phyloP scores from a whole-genome alignment of 2,797 vertebrate species.

The Hippopotamyrus pictus region DNA sequence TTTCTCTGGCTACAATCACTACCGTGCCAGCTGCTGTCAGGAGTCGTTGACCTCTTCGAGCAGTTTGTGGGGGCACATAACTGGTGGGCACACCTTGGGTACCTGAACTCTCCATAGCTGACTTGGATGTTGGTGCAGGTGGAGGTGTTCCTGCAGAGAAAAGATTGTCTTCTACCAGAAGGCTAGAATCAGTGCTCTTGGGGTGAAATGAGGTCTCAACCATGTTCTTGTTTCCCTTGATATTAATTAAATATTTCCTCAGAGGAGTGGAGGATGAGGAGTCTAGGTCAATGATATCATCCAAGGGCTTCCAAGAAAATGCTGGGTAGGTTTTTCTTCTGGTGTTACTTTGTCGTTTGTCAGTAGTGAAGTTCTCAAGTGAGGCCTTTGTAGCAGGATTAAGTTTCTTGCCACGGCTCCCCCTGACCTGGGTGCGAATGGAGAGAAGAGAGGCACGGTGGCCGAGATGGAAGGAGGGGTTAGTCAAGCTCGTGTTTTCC shows the following conservation, averaged over 20 bases:
- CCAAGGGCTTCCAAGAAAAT: slow-evolving; percentile 14
- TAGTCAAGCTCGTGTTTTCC: slow-evolving; percentile 29
- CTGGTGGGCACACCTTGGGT: neutral
- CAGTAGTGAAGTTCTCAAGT: slow-evolving; percentile 36
- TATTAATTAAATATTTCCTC: slow-evolving; percentile 14
- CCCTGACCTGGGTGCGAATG: neutral
- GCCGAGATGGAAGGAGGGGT: neutral
- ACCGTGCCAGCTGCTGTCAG: neutral
- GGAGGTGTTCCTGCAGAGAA: slow-evolving; percentile 16
- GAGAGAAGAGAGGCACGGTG: neutral
- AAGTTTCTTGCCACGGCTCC: slow-evolving; percentile 25
- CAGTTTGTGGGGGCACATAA: neutral
- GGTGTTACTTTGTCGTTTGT: slow-evolving; percentile 15
- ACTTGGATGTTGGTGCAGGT: neutral
- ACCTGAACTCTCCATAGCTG: neutral
- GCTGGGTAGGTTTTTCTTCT: neutral
- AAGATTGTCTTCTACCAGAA: slow-evolving; percentile 35
- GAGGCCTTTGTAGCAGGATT: neutral
- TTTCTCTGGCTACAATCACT: slow-evolving; percentile 28
- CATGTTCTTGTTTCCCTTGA: neutral
- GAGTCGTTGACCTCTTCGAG: neutral
- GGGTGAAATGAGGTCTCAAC: neutral
- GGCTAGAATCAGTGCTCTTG: slow-evolving; percentile 18
- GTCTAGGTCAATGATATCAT: slow-evolving; percentile 27
- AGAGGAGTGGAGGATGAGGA: slow-evolving; percentile 12